These are phyloP conservation scores for Coryphaenoides rupestris DNA, from an alignment of 2,113 vertebrate species.

Conservation along the genomic window DNA sequence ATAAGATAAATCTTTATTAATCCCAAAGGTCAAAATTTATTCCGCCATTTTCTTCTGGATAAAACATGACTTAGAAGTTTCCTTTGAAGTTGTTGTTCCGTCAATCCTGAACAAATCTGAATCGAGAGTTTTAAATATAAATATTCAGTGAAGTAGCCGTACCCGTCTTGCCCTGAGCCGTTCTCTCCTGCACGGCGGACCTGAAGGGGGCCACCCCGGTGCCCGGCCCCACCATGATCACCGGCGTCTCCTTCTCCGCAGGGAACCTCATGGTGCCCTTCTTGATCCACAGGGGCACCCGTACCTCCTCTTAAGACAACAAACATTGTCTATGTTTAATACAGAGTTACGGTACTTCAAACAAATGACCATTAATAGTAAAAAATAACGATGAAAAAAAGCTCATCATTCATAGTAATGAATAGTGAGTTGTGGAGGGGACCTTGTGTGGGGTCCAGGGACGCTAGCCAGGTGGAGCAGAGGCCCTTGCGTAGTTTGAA, in stretches of 20 bases:
- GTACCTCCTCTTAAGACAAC: constrained; percentile 66
- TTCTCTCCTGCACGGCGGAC: constrained; percentile 86
- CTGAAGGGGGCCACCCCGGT: constrained; percentile 96
- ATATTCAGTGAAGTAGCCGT: constrained; percentile 20
- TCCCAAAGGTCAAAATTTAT: no score
- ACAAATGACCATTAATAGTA: no score
- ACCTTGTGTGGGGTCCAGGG: constrained; percentile 81
- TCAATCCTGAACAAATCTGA: no score
- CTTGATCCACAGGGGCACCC: constrained; percentile 88
- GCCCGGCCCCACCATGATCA: constrained; percentile 93
- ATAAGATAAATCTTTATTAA: no score
- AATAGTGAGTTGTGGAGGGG: not conserved
- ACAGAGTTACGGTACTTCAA: not conserved
- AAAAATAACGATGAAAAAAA: no score
- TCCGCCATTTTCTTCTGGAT: no score
- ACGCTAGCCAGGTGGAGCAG: constrained; percentile 91
- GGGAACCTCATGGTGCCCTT: constrained; percentile 85
- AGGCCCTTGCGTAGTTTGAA: constrained; percentile 81
- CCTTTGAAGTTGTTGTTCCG: no score
- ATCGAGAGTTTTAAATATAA: no score
- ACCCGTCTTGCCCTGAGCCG: constrained; percentile 73
- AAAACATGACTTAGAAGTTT: no score
- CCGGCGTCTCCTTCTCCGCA: constrained; percentile 57
- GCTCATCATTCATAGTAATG: not conserved
- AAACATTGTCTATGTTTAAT: not conserved